Percentiles rank a stretch among this genome's conserved stretches.
Conservation (phyloP, 2,113 vertebrate species). For the Bagarius yarrelli region DNA sequence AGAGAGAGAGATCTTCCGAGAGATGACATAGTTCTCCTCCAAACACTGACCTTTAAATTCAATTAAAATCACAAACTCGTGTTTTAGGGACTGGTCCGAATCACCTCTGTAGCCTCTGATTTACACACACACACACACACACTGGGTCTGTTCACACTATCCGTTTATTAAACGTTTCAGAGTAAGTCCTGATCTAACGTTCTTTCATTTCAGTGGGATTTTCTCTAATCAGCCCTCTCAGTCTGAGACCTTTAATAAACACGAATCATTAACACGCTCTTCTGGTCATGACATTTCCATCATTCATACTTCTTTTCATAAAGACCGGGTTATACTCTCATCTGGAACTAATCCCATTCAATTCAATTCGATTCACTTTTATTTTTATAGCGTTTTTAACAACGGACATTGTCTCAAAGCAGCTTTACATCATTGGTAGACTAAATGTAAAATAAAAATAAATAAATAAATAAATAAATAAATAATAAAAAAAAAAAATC, state of each 20-base stretch:
- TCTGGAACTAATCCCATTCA: neutral
- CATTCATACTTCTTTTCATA: conserved; percentile 2
- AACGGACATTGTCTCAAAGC: too few species aligned
- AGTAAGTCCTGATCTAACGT: neutral
- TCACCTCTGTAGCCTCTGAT: neutral
- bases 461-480: too few species aligned
- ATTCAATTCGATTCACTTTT: too few species aligned
- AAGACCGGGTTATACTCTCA: neutral
- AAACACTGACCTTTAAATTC: conserved; percentile 24
- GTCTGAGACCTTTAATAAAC: conserved; percentile 26
- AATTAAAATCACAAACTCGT: conserved; percentile 12
- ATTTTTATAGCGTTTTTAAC: too few species aligned
- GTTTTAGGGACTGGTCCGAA: conserved; percentile 27
- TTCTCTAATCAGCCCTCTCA: neutral
- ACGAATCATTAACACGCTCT: neutral
- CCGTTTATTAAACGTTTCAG: conserved; percentile 18
- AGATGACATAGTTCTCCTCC: conserved; percentile 51
- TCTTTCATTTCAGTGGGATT: neutral
- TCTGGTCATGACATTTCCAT: conserved; percentile 16
- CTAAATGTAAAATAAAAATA: too few species aligned
- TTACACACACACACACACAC: neutral
- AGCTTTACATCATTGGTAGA: neutral
- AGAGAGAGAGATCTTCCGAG: conserved; percentile 46
- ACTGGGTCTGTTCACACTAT: conserved; percentile 4
- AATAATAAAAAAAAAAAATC: too few species aligned